Evolutionary conservation across 2,113 vertebrate species (phyloP).

Genomic region (Silurus asotus): DNA sequence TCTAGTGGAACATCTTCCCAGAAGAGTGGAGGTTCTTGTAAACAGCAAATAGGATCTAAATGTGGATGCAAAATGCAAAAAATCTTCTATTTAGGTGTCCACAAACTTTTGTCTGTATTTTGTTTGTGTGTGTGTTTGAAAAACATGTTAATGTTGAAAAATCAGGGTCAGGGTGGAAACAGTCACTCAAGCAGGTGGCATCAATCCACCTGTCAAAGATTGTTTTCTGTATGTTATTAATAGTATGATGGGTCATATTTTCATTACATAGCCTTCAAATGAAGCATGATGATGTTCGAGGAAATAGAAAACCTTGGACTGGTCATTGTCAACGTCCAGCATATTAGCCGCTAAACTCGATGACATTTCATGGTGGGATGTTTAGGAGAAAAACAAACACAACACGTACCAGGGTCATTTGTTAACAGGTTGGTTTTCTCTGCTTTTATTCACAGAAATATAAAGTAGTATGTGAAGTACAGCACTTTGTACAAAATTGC

Average conservation of each 20-base stretch:
- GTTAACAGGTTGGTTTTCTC: constrained; percentile 58
- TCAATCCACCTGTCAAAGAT: no score
- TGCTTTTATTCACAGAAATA: constrained; percentile 80
- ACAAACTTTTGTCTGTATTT: no score
- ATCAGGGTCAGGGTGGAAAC: no score
- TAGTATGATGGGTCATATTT: background rate
- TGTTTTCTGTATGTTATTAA: background rate
- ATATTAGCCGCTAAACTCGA: background rate
- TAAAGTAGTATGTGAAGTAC: constrained; percentile 78
- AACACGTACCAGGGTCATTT: background rate
- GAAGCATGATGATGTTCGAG: background rate
- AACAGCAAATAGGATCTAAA: no score
- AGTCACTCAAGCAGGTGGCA: no score
- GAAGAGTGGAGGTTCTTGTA: no score
- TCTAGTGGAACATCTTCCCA: no score
- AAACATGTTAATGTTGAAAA: no score
- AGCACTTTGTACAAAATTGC: constrained; percentile 80
- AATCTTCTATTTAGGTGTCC: no score
- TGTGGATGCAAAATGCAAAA: no score
- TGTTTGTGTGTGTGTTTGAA: background rate
- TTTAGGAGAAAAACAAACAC: background rate
- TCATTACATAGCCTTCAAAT: background rate
- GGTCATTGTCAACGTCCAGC: background rate
- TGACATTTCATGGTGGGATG: background rate
- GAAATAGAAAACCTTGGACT: background rate